A percentile compares a stretch with the other conserved stretches of the same genome.
Conservation (phyloP, 1,140 invertebrate genomes). For the Batillaria attramentaria region DNA sequence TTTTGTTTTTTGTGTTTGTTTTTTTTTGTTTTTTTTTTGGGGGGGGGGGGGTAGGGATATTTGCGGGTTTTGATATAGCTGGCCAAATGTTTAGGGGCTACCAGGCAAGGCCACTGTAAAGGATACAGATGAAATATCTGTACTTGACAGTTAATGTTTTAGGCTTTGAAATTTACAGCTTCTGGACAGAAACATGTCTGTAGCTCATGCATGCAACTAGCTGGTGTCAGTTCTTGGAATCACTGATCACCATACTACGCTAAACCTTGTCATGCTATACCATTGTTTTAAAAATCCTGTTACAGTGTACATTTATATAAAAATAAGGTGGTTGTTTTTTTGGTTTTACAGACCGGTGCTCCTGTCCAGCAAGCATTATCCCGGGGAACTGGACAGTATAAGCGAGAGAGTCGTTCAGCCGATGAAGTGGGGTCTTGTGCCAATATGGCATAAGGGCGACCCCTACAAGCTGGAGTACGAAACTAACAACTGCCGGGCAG, state of each 20-base stretch:
- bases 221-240: background rate
- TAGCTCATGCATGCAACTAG: background rate
- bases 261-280: background rate
- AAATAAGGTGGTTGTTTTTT: background rate
- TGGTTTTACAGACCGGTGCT: constrained; percentile 77
- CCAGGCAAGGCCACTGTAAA: background rate
- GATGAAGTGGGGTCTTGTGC: constrained; percentile 84
- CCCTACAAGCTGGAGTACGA: constrained; percentile 79
- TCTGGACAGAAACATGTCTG: background rate
- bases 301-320: background rate
- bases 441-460: constrained; percentile 84
- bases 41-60: background rate
- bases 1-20: background rate
- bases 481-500: constrained; percentile 87
- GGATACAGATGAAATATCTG: background rate
- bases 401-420: constrained; percentile 64
- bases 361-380: constrained; percentile 76
- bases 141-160: background rate
- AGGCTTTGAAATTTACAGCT: background rate
- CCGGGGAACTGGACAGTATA: constrained; percentile 46
- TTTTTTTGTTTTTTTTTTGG: background rate
- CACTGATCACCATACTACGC: background rate
- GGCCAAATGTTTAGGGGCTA: background rate
- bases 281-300: background rate
- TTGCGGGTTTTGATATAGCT: background rate